Conservation (phyloP, 2,888 invertebrate genomes). For the Psylliodes chrysocephalus region DNA sequence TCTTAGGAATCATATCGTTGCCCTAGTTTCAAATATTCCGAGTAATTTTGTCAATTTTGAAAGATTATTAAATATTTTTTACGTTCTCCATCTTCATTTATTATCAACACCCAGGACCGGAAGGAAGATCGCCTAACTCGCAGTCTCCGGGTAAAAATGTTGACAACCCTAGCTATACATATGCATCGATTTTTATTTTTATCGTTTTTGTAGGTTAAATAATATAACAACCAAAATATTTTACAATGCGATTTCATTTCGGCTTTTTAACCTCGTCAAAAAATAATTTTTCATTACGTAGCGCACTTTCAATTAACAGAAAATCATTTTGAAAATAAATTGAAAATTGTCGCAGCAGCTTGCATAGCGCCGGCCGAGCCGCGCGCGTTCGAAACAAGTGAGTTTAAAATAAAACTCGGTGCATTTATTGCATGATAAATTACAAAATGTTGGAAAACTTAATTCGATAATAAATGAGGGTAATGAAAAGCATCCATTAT, state of each 20-base stretch:
- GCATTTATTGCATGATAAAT: constrained; percentile 50
- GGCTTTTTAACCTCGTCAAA: constrained; percentile 3
- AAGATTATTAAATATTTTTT: no score
- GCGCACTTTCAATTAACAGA: constrained; percentile 21
- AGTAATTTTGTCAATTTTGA: no score
- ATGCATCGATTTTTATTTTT: no score
- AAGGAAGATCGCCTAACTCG: no score
- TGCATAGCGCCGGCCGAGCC: constrained; percentile 13
- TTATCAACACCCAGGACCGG: no score
- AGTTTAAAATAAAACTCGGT: constrained; percentile 30
- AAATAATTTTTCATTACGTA: constrained; percentile 16
- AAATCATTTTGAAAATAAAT: constrained; percentile 26
- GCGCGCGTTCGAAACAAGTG: constrained; percentile 7
- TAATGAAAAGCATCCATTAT: constrained; percentile 44
- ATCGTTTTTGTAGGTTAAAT: no score
- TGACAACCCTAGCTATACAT: no score
- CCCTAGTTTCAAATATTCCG: no score
- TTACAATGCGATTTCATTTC: background rate
- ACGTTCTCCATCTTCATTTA: no score
- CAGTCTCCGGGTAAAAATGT: no score
- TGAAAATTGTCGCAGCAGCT: constrained; percentile 32
- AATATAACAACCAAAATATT: no score
- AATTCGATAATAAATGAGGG: constrained; percentile 45
- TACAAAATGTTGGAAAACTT: constrained; percentile 43
- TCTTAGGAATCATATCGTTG: no score